Percentiles rank a stretch among this genome's conserved stretches.
phyloP scores from a whole-genome alignment of 2,888 invertebrate genomes.

The Brenthis ino region DNA sequence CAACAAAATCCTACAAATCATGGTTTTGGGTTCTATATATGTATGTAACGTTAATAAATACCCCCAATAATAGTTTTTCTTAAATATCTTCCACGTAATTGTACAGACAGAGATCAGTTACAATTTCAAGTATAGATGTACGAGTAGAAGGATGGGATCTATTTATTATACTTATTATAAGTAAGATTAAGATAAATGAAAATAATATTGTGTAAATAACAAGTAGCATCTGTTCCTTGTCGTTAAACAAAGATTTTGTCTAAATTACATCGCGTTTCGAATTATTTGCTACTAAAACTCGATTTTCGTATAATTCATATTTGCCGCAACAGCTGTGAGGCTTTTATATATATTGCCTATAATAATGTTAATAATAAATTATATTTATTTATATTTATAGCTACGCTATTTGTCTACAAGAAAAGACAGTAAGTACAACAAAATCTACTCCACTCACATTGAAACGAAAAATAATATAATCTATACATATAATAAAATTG shows the following conservation, averaged over 20 bases:
- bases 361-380: neutral
- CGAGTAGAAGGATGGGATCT: no score
- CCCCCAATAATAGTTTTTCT: no score
- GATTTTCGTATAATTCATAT: slow-evolving; percentile 19
- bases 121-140: no score
- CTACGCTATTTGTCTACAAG: neutral
- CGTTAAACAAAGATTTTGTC: slow-evolving; percentile 15
- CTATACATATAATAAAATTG: no score
- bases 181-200: neutral
- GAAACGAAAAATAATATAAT: no score
- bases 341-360: slow-evolving; percentile 10
- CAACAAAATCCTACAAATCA: no score
- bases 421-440: no score
- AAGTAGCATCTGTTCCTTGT: slow-evolving; percentile 12
- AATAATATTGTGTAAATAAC: neutral
- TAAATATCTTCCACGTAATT: no score
- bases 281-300: slow-evolving; percentile 13
- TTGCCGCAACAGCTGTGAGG: slow-evolving; percentile 13
- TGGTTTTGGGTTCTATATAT: no score
- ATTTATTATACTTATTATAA: neutral
- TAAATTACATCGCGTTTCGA: slow-evolving; percentile 19
- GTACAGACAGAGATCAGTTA: no score
- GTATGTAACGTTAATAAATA: no score
- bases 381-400: neutral
- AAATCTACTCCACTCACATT: no score